A percentile compares a stretch with the other conserved stretches of the same genome.
These are phyloP conservation scores for Forbesichthys papilliferus DNA, from an alignment of 2,113 vertebrate species.

Conservation along the genomic window DNA sequence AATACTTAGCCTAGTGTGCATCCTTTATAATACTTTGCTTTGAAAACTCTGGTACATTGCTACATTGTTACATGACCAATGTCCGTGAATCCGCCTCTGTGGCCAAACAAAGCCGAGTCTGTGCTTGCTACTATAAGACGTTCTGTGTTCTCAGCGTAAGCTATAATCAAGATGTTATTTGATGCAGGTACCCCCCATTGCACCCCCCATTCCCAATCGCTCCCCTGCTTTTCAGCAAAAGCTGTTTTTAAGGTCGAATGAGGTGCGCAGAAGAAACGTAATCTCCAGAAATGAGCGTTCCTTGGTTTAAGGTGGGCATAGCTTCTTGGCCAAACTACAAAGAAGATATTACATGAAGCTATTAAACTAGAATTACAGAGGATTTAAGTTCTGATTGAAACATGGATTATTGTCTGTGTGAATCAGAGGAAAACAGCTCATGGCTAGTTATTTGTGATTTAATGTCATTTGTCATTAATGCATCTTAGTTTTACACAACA, in stretches of 20 bases:
- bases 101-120: slow-evolving; percentile 58
- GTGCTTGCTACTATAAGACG: slow-evolving; percentile 26
- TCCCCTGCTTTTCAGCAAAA: not conserved
- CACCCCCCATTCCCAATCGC: slow-evolving; percentile 7
- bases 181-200: slow-evolving; percentile 31
- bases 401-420: slow-evolving; percentile 33
- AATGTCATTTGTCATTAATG: too few species aligned
- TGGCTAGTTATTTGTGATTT: not conserved
- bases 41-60: slow-evolving; percentile 18
- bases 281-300: slow-evolving; percentile 23
- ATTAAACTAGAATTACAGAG: slow-evolving; percentile 31
- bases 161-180: slow-evolving; percentile 52
- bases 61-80: slow-evolving; percentile 19
- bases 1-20: not conserved
- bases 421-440: slow-evolving; percentile 30
- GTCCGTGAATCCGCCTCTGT: slow-evolving; percentile 17
- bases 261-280: slow-evolving; percentile 28
- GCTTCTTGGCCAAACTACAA: slow-evolving; percentile 26
- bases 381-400: slow-evolving; percentile 26
- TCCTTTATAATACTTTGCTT: not conserved
- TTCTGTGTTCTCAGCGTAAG: slow-evolving; percentile 53
- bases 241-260: slow-evolving; percentile 6
- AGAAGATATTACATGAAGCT: slow-evolving; percentile 43
- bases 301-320: slow-evolving; percentile 40
- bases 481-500: too few species aligned